phyloP scores from a whole-genome alignment of 2,797 vertebrate species.

The Scomberomorus guttatus region DNA sequence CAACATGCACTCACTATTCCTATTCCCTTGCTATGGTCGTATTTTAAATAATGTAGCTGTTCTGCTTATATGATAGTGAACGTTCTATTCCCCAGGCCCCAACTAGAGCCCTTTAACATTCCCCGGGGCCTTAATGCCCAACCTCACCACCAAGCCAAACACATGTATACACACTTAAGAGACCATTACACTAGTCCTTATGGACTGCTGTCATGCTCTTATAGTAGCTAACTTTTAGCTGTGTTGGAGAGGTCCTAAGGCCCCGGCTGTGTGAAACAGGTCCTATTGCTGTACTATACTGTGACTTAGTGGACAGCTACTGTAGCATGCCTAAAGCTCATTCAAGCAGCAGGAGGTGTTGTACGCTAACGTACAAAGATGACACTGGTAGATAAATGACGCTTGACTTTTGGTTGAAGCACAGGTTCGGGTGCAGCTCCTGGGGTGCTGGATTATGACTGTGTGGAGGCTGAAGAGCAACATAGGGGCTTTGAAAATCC shows the following conservation, averaged over 20 bases:
- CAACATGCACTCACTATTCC: background rate
- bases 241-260: conserved; percentile 14
- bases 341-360: conserved; percentile 48
- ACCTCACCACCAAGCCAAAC: conserved; percentile 10
- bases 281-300: background rate
- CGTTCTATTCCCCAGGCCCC: background rate
- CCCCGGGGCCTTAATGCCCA: background rate
- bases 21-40: background rate
- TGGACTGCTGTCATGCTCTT: conserved; percentile 12
- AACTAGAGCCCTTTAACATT: conserved; percentile 7
- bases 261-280: conserved; percentile 12
- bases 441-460: conserved; percentile 24
- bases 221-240: conserved; percentile 1
- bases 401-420: conserved; percentile 40
- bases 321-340: conserved; percentile 35
- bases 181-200: conserved; percentile 20
- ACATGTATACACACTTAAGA: conserved; percentile 35
- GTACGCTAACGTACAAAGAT: conserved; percentile 21
- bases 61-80: conserved; percentile 9
- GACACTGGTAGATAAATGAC: conserved; percentile 27
- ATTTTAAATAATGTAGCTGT: conserved; percentile 7
- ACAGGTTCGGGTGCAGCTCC: conserved; percentile 39
- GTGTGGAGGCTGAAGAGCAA: conserved; percentile 8
- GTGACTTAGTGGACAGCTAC: conserved; percentile 42
- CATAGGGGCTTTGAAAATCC: conserved; percentile 26